phyloP scores from a whole-genome alignment of 2,888 invertebrate species.

The Pheosia tremula region DNA sequence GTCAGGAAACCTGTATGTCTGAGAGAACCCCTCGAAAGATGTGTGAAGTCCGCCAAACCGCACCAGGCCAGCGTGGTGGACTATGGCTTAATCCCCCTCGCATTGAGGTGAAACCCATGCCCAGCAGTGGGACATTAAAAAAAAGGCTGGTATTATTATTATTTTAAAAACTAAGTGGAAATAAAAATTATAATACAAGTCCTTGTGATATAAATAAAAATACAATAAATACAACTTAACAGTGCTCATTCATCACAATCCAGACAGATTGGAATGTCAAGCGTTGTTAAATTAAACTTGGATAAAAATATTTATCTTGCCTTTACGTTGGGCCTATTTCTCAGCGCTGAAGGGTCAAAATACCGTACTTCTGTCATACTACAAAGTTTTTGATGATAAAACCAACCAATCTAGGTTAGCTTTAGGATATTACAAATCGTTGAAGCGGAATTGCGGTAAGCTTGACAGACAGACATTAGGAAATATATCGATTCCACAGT shows the following conservation, averaged over 20 bases:
- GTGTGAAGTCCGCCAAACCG: too few relatives aligned
- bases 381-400: constrained; percentile 22
- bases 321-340: constrained; percentile 21
- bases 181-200: neutral
- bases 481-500: too few relatives aligned
- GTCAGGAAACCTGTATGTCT: too few relatives aligned
- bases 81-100: too few relatives aligned
- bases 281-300: constrained; percentile 23
- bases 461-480: too few relatives aligned
- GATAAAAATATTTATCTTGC: constrained; percentile 11
- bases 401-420: constrained; percentile 27
- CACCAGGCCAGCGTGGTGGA: too few relatives aligned
- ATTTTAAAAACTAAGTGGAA: too few relatives aligned
- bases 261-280: constrained; percentile 25
- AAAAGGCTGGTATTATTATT: too few relatives aligned
- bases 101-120: too few relatives aligned
- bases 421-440: constrained; percentile 34
- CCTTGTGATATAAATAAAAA: constrained; percentile 8
- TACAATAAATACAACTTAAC: constrained; percentile 14
- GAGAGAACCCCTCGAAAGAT: too few relatives aligned
- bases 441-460: constrained; percentile 19
- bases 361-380: constrained; percentile 20
- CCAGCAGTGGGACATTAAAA: too few relatives aligned
- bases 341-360: constrained; percentile 12
- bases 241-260: constrained; percentile 24